Evolutionary conservation across 2,888 invertebrate genomes (phyloP), one percentile per base, ranked within the genome.

Genomic region (Ecdyonurus torrentis): DNA sequence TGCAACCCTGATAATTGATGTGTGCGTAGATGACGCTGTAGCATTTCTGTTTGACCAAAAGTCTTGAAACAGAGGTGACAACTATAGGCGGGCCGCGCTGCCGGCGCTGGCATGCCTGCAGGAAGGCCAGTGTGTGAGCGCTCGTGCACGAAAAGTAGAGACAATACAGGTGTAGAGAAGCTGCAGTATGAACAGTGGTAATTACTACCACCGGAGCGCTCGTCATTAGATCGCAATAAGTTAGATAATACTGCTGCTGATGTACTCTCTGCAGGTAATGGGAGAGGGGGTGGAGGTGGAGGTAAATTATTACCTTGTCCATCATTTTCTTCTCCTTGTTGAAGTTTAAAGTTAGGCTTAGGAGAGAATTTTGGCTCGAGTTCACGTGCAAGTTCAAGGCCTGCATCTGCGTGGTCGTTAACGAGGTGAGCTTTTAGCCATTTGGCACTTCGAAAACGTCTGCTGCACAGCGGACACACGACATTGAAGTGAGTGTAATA

Each of bases 141-240:
- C 74, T 95, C 94, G 76, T 95, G 95, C 61, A 93, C 89, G 74
- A 91, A 92, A 68, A 95, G 79, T 71, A 94, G 90, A 63, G 93
- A 92, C 70, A 93, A 81, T 72, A 92, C 87, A 67, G 90, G 86
- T 52, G 94, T 93, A 58, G 89, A 86, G 74, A 93, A 95, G 63
- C 89, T 86, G 74, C 95, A 95, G 73, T 88, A 85, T 58, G 91
- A 88, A 76, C 95, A 95, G 67, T 89, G 87, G 76, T 93, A 94
- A 66, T 85, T 86, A 75, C 91, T 89, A 67, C 83, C 72, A 73
- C 73, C 74, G 25, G 62, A 24, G 7, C 76, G 71, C 50, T 81
- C 80, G n/a, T 79, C 79, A 19, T 52, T 23, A 37, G 23, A 59
- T 15, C 23, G 18, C 20, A 25, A 19, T 60, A 25, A 20, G 5